Conservation (phyloP, 30 jellyfish, hydroid and myxozoan genomes). For the Hydractinia symbiolongicarpus region DNA sequence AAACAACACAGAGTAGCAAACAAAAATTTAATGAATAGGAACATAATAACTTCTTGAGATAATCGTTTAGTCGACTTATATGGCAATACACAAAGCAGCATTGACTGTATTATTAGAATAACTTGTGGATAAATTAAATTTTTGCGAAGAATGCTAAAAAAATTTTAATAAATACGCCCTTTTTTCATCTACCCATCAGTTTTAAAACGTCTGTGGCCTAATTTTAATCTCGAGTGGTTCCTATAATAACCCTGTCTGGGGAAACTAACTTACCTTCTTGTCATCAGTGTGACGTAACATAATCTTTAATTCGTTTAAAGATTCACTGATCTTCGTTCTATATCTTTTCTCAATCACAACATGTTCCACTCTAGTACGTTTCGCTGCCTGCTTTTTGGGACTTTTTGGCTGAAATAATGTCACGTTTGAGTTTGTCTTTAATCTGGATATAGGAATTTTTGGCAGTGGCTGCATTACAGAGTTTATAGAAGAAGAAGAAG, state of each 20-base stretch:
- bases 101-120: too few relatives aligned
- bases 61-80: too few relatives aligned
- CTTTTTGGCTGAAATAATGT: neutral
- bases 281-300: conserved; percentile 33
- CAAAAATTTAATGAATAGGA: too few relatives aligned
- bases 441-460: conserved; percentile 24
- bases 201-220: neutral
- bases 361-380: conserved; percentile 34
- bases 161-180: too few relatives aligned
- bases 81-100: too few relatives aligned
- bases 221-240: neutral
- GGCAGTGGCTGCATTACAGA: neutral
- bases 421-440: neutral
- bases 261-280: conserved; percentile 7
- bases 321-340: conserved; percentile 40
- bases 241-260: neutral
- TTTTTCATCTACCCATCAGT: neutral
- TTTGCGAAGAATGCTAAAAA: too few relatives aligned
- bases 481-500: neutral
- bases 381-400: conserved; percentile 14
- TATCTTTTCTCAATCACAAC: conserved; percentile 40
- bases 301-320: conserved; percentile 33
- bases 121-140: too few relatives aligned
- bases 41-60: too few relatives aligned
- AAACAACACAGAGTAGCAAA: too few relatives aligned